Conservation (phyloP, 2,888 invertebrate species). For the Andrena bicolor region DNA sequence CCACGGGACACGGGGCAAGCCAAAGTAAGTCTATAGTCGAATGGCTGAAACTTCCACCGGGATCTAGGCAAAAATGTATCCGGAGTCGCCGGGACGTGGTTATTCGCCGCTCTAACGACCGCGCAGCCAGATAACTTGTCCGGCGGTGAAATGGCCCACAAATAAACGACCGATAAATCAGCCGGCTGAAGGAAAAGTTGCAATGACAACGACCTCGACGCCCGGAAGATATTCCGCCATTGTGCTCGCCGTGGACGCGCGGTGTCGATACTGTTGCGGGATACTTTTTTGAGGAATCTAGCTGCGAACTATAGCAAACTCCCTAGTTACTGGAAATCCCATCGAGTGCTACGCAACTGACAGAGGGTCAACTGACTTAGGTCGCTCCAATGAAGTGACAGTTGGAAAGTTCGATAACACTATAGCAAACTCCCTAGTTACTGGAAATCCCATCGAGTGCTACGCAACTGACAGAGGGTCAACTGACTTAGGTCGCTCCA, state of each 20-base stretch:
- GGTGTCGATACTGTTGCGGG: neutral
- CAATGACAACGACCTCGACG: conserved; percentile 10
- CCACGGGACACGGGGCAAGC: conserved; percentile 11
- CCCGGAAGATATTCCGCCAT: conserved; percentile 34
- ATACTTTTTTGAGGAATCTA: neutral
- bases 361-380: too few species aligned
- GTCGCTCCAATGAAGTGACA: conserved; percentile 5
- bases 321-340: neutral
- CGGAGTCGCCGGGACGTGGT: conserved; percentile 37
- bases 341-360: conserved; percentile 13
- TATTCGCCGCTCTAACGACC: conserved; percentile 53
- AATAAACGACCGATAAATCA: conserved; percentile 50
- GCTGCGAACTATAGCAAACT: neutral
- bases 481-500: too few species aligned
- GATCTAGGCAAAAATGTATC: conserved; percentile 67
- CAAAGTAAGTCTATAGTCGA: conserved; percentile 42
- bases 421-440: neutral
- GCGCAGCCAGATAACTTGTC: conserved; percentile 49
- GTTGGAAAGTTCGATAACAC: conserved; percentile 16
- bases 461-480: conserved; percentile 16
- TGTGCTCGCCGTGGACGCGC: neutral
- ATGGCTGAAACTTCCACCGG: conserved; percentile 62
- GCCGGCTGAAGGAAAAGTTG: conserved; percentile 23
- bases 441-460: neutral
- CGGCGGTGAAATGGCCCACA: conserved; percentile 49